phyloP scores from a whole-genome alignment of 2,797 vertebrate species.

The Australoheros facetus region DNA sequence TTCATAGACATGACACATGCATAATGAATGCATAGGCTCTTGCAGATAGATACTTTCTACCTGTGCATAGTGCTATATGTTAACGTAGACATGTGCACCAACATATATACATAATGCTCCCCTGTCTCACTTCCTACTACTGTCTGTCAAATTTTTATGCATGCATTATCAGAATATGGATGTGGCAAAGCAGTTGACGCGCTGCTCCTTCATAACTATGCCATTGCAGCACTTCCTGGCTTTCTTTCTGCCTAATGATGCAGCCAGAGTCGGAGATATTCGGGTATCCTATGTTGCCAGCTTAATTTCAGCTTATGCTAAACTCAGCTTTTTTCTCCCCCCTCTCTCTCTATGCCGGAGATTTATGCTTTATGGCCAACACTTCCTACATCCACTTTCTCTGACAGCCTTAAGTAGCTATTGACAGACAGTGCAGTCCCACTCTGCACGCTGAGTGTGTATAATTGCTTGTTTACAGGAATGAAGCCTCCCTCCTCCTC shows the following conservation, averaged over 20 bases:
- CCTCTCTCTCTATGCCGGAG: conserved; percentile 47
- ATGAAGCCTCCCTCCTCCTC: conserved; percentile 57
- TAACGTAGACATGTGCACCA: conserved; percentile 13
- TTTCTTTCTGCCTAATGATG: conserved; percentile 68
- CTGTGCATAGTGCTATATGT: conserved; percentile 21
- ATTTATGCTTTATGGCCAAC: conserved; percentile 67
- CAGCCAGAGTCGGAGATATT: conserved; percentile 65
- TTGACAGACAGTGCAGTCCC: conserved; percentile 71
- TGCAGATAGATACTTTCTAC: conserved; percentile 16
- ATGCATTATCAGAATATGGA: conserved; percentile 33
- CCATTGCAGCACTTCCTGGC: conserved; percentile 51
- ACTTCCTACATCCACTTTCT: conserved; percentile 70
- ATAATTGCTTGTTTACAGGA: conserved; percentile 80
- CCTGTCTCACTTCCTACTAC: conserved; percentile 29
- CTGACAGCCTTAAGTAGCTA: conserved; percentile 76
- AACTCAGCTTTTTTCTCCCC: conserved; percentile 56
- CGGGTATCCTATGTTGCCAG: conserved; percentile 75
- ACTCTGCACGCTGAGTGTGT: conserved; percentile 68
- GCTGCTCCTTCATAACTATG: conserved; percentile 48
- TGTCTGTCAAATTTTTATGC: conserved; percentile 33
- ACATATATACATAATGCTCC: background rate
- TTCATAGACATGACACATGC: conserved; percentile 12
- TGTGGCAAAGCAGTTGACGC: conserved; percentile 39
- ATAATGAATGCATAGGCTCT: conserved; percentile 11
- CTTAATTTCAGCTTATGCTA: conserved; percentile 81